Base-by-base conservation (phyloP, 2,113 vertebrate genomes). In the Saimiri boliviensis region DNA sequence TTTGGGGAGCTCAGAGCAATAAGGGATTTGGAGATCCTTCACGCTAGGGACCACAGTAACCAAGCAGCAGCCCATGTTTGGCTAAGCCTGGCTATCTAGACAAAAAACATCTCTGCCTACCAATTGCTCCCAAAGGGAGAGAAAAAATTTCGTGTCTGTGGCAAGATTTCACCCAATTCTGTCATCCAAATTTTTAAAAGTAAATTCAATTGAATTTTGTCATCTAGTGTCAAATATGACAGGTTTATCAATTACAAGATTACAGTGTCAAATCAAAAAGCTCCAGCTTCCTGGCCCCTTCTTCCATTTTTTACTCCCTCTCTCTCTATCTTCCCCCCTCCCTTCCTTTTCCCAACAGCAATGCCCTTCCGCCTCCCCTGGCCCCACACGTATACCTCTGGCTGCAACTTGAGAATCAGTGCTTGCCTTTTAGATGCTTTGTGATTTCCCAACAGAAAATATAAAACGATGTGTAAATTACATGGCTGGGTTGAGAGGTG, bases 381-480 rank as follows among this genome's bases (percentile, higher is more conserved):
- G 12, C 4, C 8, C 52, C 35, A 49, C 25, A 40, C 47, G 21
- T 12, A 12, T 3, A 80, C 25, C 49, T 71, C 47, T 77, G 84
- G 63, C 56, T 60, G 32, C 25, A 93, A 32, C 68, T 77, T 37
- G 19, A 70, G 42, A 17, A 52, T 40, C 25, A 37, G n/a, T 37
- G 27, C 47, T 54, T 73, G 88, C 25, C 19, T 94, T 76, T 93
- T 37, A 45, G 47, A 85, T 21, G 58, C 37, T 56, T 74, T 85
- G 63, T 87, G 37, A 80, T 90, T 85, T 97, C 89, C 93, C 82
- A 60, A 86, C 63, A 93, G 86, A 96, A 96, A 77, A 89, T 35
- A 58, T n/a, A 40, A 96, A 92, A 68, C 8, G 16, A 66, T 60
- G 89, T 77, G n/a, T 95, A 85, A 94, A 70, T 92, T 83, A 60